These are phyloP conservation scores for Lasius fuliginosus DNA, from an alignment of 2,888 invertebrate species.

Conservation along the genomic window DNA sequence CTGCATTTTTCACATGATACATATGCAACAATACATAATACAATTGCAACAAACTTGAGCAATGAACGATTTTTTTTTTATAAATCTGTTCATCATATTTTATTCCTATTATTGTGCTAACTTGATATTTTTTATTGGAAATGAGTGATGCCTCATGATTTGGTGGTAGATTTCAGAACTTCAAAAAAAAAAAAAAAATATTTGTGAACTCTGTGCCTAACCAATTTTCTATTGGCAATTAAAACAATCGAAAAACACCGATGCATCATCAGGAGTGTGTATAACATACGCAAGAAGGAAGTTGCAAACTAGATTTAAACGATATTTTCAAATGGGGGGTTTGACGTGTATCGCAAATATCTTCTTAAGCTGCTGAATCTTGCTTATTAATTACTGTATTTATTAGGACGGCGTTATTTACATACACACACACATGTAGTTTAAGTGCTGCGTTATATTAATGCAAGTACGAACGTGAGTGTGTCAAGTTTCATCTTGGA, in stretches of 20 bases:
- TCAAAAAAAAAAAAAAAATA: constrained; percentile 54
- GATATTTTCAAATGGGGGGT: constrained; percentile 61
- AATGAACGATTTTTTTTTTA: not conserved
- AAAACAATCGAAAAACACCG: constrained; percentile 66
- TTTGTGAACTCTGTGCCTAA: constrained; percentile 74
- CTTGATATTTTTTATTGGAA: not conserved
- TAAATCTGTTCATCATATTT: not conserved
- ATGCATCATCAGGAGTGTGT: constrained; percentile 60
- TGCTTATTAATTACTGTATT: constrained; percentile 82
- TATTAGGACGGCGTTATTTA: constrained; percentile 82
- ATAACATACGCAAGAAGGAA: constrained; percentile 60
- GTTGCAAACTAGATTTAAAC: constrained; percentile 68
- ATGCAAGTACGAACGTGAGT: constrained; percentile 79
- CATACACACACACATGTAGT: constrained; percentile 67
- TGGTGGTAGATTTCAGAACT: constrained; percentile 71
- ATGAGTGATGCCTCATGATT: constrained; percentile 73
- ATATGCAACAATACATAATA: not conserved
- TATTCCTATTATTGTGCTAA: constrained; percentile 1
- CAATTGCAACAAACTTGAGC: not conserved
- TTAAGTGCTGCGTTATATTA: constrained; percentile 80
- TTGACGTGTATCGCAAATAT: constrained; percentile 80
- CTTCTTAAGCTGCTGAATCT: constrained; percentile 80
- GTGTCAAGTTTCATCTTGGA: constrained; percentile 79
- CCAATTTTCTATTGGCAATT: constrained; percentile 73
- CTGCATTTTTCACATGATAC: not conserved